Percentiles rank a stretch among this genome's conserved stretches.
Conservation (phyloP, 2,113 vertebrate species). For the Ceyx cyanopectus region DNA sequence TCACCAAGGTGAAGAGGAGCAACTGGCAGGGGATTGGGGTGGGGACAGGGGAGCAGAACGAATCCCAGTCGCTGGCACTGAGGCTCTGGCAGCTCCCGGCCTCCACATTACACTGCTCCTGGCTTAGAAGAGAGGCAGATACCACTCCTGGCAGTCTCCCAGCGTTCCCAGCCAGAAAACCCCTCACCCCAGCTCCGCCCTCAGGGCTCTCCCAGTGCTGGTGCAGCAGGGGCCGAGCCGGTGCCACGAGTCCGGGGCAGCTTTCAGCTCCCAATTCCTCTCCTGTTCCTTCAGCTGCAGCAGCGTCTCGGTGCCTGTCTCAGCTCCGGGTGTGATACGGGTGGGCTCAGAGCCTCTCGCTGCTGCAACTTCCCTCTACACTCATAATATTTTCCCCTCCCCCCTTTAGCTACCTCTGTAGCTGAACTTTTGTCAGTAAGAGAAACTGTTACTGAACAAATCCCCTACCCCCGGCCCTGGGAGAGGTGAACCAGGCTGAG, state of each 20-base stretch:
- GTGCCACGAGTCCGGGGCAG: no score
- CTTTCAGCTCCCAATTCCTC: not conserved
- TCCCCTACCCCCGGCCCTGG: no score
- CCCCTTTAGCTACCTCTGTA: not conserved
- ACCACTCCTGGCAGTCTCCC: no score
- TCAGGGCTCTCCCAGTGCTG: not conserved
- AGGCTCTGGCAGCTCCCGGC: not conserved
- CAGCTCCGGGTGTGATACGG: fast-evolving
- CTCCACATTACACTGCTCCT: fast-evolving
- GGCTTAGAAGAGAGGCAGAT: not conserved
- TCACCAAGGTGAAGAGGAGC: not conserved
- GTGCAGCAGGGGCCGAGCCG: not conserved
- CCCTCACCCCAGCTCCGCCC: fast-evolving
- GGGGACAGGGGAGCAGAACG: no score
- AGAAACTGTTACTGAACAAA: not conserved
- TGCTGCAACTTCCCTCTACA: not conserved
- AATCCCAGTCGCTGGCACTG: fast-evolving
- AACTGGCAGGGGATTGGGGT: not conserved
- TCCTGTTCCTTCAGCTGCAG: not conserved
- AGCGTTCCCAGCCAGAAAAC: not conserved
- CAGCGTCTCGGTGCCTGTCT: fast-evolving
- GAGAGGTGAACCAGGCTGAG: fast-evolving
- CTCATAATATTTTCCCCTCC: no score
- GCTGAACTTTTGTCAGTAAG: not conserved
- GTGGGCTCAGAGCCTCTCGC: fast-evolving